Evolutionary conservation across 2,888 invertebrate species (phyloP), one percentile per base, ranked within the genome.

Genomic region (Lasiommata megera): DNA sequence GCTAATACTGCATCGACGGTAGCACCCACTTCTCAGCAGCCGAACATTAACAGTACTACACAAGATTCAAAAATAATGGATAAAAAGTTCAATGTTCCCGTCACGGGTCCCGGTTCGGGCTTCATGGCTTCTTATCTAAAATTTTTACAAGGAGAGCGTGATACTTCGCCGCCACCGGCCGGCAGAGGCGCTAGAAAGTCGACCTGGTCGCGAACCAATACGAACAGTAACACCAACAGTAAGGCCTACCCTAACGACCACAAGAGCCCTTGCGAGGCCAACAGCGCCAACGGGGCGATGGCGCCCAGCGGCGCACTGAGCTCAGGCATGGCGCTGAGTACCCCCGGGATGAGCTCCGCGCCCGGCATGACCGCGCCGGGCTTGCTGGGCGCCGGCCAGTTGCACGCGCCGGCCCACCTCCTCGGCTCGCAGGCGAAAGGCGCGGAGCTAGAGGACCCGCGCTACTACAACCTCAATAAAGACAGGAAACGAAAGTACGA

Each of bases 71-170:
- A 92, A 83, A 84, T 91, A 65, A 86, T 92, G 72, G 93, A 93
- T 73, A 93, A 93, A 82, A 94, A 93, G 76, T 85, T 92, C 71
- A 92, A 92, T 74, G 89, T 91, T 73, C 92, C 92, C 62, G 87
- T 92, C 63, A 89, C 90, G 69, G 92, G 92, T 70, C 93, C 93
- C 61, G 93, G 94, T 70, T 93, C 94, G 52, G 95, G 96, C 63
- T 96, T 96, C 82, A 96, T 96, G 96, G 95, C 95, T 77, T 96
- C 96, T 84, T 96, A 96, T 84, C 91, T 96, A 67, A 96, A 96
- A 84, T 96, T 96, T 83, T 87, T 96, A 67, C 94, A 95, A 87
- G 96, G 96, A 66, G 96, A 96, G 79, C 92, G 95, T 43, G 96
- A 96, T 68, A 94, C 94, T 44, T 96, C 96, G 64, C 96, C 96